Percentiles rank a stretch among this genome's conserved stretches.
Conservation (phyloP, 2,113 vertebrate genomes). For the Tupaia tana region DNA sequence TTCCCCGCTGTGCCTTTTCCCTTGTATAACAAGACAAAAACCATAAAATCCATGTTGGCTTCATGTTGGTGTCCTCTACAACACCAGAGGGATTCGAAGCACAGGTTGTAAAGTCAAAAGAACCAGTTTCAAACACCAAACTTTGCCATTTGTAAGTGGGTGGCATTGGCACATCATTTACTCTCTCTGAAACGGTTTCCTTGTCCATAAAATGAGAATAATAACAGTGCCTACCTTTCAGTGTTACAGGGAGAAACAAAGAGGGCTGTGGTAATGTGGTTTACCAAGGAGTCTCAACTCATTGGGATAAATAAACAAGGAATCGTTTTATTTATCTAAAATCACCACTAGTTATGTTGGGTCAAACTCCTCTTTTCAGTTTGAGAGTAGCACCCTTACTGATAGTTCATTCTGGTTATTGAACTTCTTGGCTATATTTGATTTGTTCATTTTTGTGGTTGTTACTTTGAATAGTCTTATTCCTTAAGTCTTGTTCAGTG, state of each 20-base stretch:
- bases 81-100: neutral
- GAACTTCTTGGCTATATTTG: neutral
- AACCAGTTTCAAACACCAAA: neutral
- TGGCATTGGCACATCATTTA: neutral
- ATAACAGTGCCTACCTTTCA: neutral
- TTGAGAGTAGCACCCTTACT: neutral
- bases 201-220: neutral
- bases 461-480: neutral
- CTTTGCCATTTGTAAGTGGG: neutral
- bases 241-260: neutral
- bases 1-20: neutral
- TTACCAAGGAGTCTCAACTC: neutral
- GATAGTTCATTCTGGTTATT: neutral
- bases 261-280: neutral
- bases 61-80: neutral
- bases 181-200: neutral
- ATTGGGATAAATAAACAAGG: neutral
- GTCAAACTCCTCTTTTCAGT: neutral
- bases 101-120: neutral
- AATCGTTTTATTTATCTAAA: neutral
- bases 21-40: neutral
- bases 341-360: neutral
- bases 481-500: neutral
- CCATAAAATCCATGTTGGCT: neutral
- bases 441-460: neutral